A percentile compares a stretch with the other conserved stretches of the same genome.
Evolutionary conservation across 2,888 invertebrate species (phyloP).

Genomic region (Parascotia fuliginaria): DNA sequence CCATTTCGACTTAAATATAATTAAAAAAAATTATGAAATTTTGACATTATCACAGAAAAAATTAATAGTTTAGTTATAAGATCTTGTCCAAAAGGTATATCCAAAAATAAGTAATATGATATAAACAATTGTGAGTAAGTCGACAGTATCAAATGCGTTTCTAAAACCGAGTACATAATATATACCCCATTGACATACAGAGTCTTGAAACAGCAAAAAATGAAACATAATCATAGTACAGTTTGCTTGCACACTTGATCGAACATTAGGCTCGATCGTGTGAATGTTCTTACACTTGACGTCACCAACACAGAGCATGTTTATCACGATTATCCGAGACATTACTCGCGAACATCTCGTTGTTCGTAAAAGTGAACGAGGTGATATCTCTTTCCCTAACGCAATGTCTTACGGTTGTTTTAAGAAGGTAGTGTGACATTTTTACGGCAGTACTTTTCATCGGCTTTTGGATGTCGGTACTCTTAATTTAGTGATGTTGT

Average conservation of each 20-base stretch:
- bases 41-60: too few relatives aligned
- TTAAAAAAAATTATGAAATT: too few relatives aligned
- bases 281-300: conserved; percentile 22
- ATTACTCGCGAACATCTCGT: conserved; percentile 43
- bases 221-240: neutral
- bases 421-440: conserved; percentile 28
- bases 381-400: conserved; percentile 45
- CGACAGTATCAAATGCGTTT: too few relatives aligned
- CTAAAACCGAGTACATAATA: too few relatives aligned
- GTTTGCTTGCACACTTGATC: conserved; percentile 27
- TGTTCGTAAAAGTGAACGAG: conserved; percentile 46
- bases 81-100: too few relatives aligned
- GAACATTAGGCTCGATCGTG: conserved; percentile 30
- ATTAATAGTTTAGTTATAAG: too few relatives aligned
- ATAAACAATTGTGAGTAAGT: too few relatives aligned
- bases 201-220: neutral
- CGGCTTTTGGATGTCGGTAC: conserved; percentile 6
- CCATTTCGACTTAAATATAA: too few relatives aligned
- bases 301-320: conserved; percentile 31
- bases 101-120: too few relatives aligned
- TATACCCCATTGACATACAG: too few relatives aligned
- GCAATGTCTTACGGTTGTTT: conserved; percentile 32
- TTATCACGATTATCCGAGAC: conserved; percentile 44
- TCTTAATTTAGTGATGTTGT: conserved; percentile 4
- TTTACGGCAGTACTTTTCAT: conserved; percentile 33